Conservation (phyloP, 1,140 invertebrate genomes). For the Drosophila nasuta region DNA sequence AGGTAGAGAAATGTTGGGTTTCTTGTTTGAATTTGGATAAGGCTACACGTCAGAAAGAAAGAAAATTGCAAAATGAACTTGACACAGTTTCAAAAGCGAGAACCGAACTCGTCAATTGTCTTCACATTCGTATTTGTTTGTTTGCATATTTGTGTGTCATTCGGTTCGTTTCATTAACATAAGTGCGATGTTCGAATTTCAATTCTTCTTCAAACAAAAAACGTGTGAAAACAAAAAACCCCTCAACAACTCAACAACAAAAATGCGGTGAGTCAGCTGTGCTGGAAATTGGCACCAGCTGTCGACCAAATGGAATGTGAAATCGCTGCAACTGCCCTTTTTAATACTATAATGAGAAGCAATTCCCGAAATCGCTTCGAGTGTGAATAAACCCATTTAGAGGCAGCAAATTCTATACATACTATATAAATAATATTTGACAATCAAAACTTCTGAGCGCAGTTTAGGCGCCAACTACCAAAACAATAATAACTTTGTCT, state of each 20-base stretch:
- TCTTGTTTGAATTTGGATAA: slow-evolving; percentile 57
- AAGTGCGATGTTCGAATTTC: slow-evolving; percentile 61
- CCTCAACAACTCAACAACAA: neutral
- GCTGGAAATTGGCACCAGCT: slow-evolving; percentile 27
- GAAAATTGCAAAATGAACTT: slow-evolving; percentile 62
- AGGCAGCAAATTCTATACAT: too few relatives aligned
- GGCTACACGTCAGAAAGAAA: slow-evolving; percentile 20
- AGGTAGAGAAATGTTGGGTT: neutral
- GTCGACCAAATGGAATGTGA: slow-evolving; percentile 32
- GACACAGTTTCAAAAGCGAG: slow-evolving; percentile 53
- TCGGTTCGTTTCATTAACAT: slow-evolving; percentile 52
- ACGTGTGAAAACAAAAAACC: slow-evolving; percentile 56
- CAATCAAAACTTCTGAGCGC: slow-evolving; percentile 43
- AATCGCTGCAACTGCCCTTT: slow-evolving; percentile 36
- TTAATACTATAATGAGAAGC: slow-evolving; percentile 1
- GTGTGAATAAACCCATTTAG: neutral
- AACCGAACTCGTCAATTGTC: slow-evolving; percentile 35
- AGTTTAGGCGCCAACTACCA: slow-evolving; percentile 21
- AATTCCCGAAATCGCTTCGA: neutral
- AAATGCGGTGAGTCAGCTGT: slow-evolving; percentile 59
- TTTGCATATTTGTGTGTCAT: slow-evolving; percentile 8
- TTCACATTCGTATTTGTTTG: slow-evolving; percentile 14
- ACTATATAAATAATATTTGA: too few relatives aligned
- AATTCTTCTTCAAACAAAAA: slow-evolving; percentile 44
- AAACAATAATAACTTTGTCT: slow-evolving; percentile 14